Evolutionary conservation across 2,888 invertebrate species (phyloP).

Genomic region (Aphodius sticticus): DNA sequence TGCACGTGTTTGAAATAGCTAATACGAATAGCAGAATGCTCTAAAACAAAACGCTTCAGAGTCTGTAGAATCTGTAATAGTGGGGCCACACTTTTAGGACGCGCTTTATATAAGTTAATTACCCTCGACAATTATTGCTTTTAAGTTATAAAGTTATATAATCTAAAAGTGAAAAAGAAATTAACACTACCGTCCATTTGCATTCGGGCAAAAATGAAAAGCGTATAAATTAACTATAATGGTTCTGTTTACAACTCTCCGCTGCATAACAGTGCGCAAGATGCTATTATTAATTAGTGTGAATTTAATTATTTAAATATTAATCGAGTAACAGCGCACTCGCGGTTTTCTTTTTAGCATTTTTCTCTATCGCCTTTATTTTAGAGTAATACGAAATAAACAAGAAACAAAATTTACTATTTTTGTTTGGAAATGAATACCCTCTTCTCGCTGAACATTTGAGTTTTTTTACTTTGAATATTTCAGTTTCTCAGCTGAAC

Average conservation of each 20-base stretch:
- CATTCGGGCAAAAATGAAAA: constrained; percentile 34
- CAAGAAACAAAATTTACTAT: no score
- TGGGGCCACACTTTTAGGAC: not conserved
- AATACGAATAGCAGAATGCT: not conserved
- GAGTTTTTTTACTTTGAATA: no score
- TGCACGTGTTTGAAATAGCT: not conserved
- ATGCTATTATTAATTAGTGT: constrained; percentile 30
- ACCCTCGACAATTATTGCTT: not conserved
- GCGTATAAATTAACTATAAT: constrained; percentile 42
- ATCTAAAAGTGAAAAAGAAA: constrained; percentile 18
- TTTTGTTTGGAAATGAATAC: no score
- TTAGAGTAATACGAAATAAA: no score
- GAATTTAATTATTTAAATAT: constrained; percentile 29
- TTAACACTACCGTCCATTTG: constrained; percentile 24
- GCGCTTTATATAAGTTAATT: not conserved
- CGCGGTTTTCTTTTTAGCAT: not conserved
- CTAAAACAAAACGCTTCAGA: no score
- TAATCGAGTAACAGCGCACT: not conserved
- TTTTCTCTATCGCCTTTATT: no score
- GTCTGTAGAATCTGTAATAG: not conserved
- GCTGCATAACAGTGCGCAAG: constrained; percentile 19
- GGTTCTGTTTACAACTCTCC: constrained; percentile 39
- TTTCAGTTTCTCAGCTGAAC: no score
- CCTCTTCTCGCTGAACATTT: no score
- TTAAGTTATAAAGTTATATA: constrained; percentile 6